Conservation (phyloP, 1,140 invertebrate species). For the Paramacrobiotus metropolitanus region DNA sequence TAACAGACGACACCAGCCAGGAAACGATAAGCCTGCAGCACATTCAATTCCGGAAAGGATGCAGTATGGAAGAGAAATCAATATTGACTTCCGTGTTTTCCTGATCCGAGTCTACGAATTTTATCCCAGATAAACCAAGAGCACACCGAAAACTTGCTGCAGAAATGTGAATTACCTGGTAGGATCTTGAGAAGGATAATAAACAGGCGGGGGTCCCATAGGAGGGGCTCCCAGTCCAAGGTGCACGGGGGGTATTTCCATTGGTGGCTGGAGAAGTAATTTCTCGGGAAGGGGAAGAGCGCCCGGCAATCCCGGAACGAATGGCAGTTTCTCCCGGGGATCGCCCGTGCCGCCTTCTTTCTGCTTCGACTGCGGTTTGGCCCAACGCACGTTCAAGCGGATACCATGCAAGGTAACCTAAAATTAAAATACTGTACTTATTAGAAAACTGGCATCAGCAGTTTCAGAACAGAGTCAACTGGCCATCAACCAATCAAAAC, state of each 20-base stretch:
- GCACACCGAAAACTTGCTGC: background rate
- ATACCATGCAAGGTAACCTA: background rate
- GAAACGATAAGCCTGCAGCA: too few species aligned
- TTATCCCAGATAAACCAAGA: background rate
- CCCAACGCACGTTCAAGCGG: background rate
- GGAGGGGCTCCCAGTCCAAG: background rate
- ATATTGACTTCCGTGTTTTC: background rate
- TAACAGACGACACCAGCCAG: too few species aligned
- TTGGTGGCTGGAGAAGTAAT: background rate
- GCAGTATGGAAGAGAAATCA: too few species aligned
- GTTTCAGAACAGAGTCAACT: background rate
- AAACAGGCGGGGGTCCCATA: background rate
- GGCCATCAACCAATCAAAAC: slow-evolving; percentile 19
- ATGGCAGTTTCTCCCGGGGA: background rate
- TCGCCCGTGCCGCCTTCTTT: background rate
- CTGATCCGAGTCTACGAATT: background rate
- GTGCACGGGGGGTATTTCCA: background rate
- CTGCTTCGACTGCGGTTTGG: background rate
- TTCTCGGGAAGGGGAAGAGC: background rate
- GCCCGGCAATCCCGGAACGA: background rate
- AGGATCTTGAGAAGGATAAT: slow-evolving; percentile 2
- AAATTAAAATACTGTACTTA: background rate
- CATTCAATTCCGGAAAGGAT: too few species aligned
- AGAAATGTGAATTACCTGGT: background rate
- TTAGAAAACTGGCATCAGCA: background rate